Conservation (phyloP, 2,888 invertebrate species). For the Druceiella hillmani region DNA sequence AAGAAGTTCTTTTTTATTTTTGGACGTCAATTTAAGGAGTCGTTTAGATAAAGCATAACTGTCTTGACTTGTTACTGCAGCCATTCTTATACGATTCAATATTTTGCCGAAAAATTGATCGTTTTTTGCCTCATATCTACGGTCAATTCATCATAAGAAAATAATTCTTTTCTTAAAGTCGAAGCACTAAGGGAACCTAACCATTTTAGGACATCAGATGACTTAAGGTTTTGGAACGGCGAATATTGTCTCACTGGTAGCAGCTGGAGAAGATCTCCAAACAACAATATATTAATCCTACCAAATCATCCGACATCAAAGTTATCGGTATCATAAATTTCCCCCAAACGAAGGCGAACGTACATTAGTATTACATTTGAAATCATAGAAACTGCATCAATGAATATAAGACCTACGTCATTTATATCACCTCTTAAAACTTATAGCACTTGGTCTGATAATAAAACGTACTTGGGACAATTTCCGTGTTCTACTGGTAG, state of each 20-base stretch:
- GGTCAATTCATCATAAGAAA: conserved; percentile 3
- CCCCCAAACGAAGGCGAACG: conserved; percentile 23
- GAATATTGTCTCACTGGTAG: conserved; percentile 2
- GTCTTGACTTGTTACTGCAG: conserved; percentile 2
- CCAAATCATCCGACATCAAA: conserved; percentile 1
- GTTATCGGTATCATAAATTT: conserved; percentile 4
- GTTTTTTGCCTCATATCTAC: conserved; percentile 5
- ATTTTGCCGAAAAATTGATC: conserved; percentile 3
- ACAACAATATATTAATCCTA: conserved; percentile 1
- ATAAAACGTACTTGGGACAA: conserved; percentile 25
- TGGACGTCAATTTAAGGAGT: background rate
- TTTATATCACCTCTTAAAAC: conserved; percentile 18
- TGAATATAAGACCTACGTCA: conserved; percentile 23
- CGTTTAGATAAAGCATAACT: conserved; percentile 4
- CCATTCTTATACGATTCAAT: conserved; percentile 4
- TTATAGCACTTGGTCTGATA: conserved; percentile 24
- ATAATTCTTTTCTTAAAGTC: conserved; percentile 3
- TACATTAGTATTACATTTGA: conserved; percentile 24
- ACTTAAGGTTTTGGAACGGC: conserved; percentile 3
- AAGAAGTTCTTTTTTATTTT: conserved; percentile 1
- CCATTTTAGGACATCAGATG: conserved; percentile 3
- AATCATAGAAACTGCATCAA: too few relatives aligned
- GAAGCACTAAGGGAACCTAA: conserved; percentile 4
- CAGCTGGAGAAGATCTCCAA: conserved; percentile 4
- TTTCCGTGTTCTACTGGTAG: conserved; percentile 27